Evolutionary conservation across 2,888 invertebrate species (phyloP).

Genomic region (Odontomyia ornata): DNA sequence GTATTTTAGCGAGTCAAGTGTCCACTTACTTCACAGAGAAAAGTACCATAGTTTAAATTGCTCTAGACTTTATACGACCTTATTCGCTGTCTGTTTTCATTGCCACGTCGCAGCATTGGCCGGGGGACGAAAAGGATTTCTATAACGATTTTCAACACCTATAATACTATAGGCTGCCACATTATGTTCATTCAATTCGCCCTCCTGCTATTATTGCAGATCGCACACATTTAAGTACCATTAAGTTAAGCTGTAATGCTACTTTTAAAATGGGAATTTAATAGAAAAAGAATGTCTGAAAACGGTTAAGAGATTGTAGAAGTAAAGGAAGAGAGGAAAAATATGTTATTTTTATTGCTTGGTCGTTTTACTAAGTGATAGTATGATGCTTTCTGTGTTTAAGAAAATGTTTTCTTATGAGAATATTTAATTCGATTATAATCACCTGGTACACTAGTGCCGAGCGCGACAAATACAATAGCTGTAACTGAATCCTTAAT

Average conservation of each 20-base stretch:
- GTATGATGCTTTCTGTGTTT: too few species aligned
- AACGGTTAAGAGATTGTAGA: not conserved
- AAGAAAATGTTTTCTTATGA: too few species aligned
- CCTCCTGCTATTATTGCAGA: not conserved
- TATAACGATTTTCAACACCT: not conserved
- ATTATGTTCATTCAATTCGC: not conserved
- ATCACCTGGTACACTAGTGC: constrained; percentile 97
- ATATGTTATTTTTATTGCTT: too few species aligned
- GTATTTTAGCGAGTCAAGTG: constrained; percentile 14
- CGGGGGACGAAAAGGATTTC: not conserved
- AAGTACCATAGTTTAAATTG: constrained; percentile 24
- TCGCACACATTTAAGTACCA: constrained; percentile 7
- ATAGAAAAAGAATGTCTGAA: constrained; percentile 4
- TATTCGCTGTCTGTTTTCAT: constrained; percentile 26
- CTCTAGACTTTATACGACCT: constrained; percentile 31
- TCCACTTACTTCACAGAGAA: constrained; percentile 2
- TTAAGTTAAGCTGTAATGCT: not conserved
- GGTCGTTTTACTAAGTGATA: too few species aligned
- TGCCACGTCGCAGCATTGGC: not conserved
- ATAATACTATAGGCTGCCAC: not conserved
- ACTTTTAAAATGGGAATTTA: constrained; percentile 19
- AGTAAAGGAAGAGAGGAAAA: too few species aligned
- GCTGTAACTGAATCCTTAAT: constrained; percentile 97
- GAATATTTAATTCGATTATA: constrained; percentile 52
- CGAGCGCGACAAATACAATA: constrained; percentile 96